Evolutionary conservation across 53 echinoderm and acorn worm genomes (phyloP), one percentile per base, ranked within the genome.

Genomic region (Holothuria leucospilota): DNA sequence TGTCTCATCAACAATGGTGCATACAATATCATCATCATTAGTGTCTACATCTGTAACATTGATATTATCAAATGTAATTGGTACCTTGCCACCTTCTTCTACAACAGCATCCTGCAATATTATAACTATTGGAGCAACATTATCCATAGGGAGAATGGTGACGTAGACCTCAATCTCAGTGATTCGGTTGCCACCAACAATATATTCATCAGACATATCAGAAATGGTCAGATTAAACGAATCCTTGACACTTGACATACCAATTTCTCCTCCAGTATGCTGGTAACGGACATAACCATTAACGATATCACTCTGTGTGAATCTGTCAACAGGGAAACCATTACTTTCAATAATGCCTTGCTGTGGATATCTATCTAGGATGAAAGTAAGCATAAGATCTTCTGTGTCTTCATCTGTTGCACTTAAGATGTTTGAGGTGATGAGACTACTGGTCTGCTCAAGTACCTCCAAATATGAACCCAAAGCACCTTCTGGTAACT

Each of bases 351-450:
- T 92, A 18, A 87, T 64, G 51, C 99, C 99, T 5, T 90, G 87
- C 38, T 6, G 9, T 30, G 99, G 94, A 27, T 20, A 60, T 66
- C 85, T 79, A 59, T 93, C 92, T 27, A 95, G 73, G 41, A 95
- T 92, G 87, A 99, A 99, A 38, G 89, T 95, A 18, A 99, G 90
- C 61, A 87, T 87, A 26, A 99, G 89, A 79, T 99, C 95, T 77
- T 99, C 99, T 21, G 99, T 95, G 82, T 99, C 99, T 13, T 95
- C 95, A 86, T 99, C 99, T 70, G 99, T 95, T 78, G 99, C 99
- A 94, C 95, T 95, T 40, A 99, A 77, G 66, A 99, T 92, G 79
- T 99, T 95, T 59, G 94, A 94, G 26, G 95, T 99, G 69, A 99
- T 99, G 65, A 99, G 92, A 78, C 95, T 99, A 69, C 86, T 91